Base-by-base conservation (phyloP, 2,888 invertebrate species). In the Agrochola lota region DNA sequence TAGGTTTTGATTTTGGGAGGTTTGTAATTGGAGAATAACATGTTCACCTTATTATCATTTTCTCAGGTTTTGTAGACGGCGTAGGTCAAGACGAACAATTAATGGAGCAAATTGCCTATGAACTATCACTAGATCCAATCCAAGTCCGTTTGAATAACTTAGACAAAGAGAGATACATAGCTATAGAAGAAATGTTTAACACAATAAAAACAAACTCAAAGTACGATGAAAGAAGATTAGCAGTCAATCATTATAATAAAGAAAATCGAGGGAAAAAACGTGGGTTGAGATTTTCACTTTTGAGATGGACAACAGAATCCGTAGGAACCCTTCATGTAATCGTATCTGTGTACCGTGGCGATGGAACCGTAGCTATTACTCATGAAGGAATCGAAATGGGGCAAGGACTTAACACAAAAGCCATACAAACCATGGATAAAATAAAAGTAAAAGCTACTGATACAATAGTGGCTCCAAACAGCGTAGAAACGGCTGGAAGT, bases 251-350 rank as follows among this genome's bases (percentile, higher is more conserved):
- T 30, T 98, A 97, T 87, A 98, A 98, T 90, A 88, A 92, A n/a
- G 86, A 96, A 80, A 98, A 98, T 92, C 95, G 98, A 71, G 98
- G 98, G 98, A 97, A 97, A 89, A 98, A 98, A 92, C 97, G 97
- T 70, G 98, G 97, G 0, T 92, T 98, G 1, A 92, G 97, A 59
- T 87, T 98, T n/a, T 95, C 97, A 0, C 97, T 98, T 0, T 95
- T 98, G 94, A 96, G 96, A 79, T 98, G 97, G 94, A 95, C 96
- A 2, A 91, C 97, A 20, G 85, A 86, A 3, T 85, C 85, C 2
- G 59, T 80, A 11, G 84, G 85, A 7, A 91, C 95, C 52, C 94
- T 91, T 62, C 97, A 97, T 80, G 95, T 97, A 0, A 93, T 97
- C 73, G 94, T 98, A 20, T 96, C 97, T 3, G 97, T 98, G 75